Evolutionary conservation across 2,888 invertebrate genomes (phyloP), one percentile per base, ranked within the genome.

Genomic region (Mamestra brassicae): DNA sequence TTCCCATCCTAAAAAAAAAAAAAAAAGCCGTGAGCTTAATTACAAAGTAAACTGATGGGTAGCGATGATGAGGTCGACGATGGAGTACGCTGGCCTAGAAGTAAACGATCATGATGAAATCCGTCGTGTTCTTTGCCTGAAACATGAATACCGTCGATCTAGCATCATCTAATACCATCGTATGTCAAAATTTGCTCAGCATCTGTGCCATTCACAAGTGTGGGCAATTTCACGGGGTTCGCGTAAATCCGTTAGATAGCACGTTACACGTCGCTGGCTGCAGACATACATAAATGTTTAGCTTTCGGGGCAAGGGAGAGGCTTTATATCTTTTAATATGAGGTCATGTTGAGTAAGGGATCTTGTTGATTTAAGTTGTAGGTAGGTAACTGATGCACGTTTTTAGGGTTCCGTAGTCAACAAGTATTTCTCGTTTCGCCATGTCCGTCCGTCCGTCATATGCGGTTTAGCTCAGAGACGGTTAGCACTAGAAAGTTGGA

Each of bases 201-300:
- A 61, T 67, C 61, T 54, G 55, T 72, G 66, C 26, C 62, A 45
- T 52, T 54, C 62, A 54, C 76, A 61, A 63, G 67, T 76, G 72
- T 68, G 60, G 42, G 67, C 79, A 78, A 85, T 85, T 84, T 82
- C 71, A 73, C 74, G 66, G 72, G 64, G 58, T 42, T 42, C 52
- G 62, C 78, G 76, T 82, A 79, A 82, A 79, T 83, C 74, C 52
- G 63, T 67, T 69, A 85, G 47, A 80, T 83, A 71, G 65, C 63
- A 77, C 58, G 67, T 74, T 67, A 75, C 74, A 73, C 69, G 65
- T 69, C 73, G 47, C 50, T 17, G 52, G 57, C 63, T 60, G 42
- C 65, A 47, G 60, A 71, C 17, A 71, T 74, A 68, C 60, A 45
- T 57, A 64, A 57, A 70, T 58, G 47, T 65, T 36, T 58, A 13